Evolutionary conservation across 2,797 vertebrate genomes (phyloP).

Genomic region (Rhadinocentrus ornatus): DNA sequence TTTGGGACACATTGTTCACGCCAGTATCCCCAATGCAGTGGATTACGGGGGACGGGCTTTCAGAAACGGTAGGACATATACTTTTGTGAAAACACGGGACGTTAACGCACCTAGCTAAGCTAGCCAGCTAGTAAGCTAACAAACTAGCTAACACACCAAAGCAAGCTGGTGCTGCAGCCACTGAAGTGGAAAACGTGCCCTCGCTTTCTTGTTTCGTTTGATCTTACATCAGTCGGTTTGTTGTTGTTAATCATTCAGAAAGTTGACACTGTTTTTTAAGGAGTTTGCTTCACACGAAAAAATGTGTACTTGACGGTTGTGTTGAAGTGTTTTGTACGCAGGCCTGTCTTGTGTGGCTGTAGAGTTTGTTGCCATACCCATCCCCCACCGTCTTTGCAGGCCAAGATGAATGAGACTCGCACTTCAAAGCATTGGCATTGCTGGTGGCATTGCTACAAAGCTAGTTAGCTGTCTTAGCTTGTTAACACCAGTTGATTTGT

Average conservation of each 20-base stretch:
- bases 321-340: slow-evolving; percentile 59
- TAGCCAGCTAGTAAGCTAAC: slow-evolving; percentile 53
- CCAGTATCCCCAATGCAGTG: slow-evolving; percentile 81
- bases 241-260: not conserved
- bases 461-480: slow-evolving; percentile 58
- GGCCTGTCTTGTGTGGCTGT: slow-evolving; percentile 81
- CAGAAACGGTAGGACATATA: slow-evolving; percentile 79
- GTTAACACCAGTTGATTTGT: slow-evolving; percentile 43
- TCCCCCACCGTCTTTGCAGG: slow-evolving; percentile 82
- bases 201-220: slow-evolving; percentile 67
- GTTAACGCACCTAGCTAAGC: slow-evolving; percentile 60
- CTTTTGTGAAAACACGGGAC: slow-evolving; percentile 73
- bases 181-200: slow-evolving; percentile 77
- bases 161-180: slow-evolving; percentile 64
- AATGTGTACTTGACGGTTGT: slow-evolving; percentile 11
- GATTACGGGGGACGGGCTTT: slow-evolving; percentile 76
- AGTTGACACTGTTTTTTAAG: slow-evolving; percentile 24
- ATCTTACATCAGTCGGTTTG: slow-evolving; percentile 26
- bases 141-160: slow-evolving; percentile 55
- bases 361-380: slow-evolving; percentile 83
- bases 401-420: slow-evolving; percentile 85
- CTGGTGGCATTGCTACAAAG: slow-evolving; percentile 69
- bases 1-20: slow-evolving; percentile 68
- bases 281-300: slow-evolving; percentile 10
- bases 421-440: slow-evolving; percentile 81